phyloP scores from a whole-genome alignment of 2,797 vertebrate genomes.

The Phalloptychus januarius region DNA sequence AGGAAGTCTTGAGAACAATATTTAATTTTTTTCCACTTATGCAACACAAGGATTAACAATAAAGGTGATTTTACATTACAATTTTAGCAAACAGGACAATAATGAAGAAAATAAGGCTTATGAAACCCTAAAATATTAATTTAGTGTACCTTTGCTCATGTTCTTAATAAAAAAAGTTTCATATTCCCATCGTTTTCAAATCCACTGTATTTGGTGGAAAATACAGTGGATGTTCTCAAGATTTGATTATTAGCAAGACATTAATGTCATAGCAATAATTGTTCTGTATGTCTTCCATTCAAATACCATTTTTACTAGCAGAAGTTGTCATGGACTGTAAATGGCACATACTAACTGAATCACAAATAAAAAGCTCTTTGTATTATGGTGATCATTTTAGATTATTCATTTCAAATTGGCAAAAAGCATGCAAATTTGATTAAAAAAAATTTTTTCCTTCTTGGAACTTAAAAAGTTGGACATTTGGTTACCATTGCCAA shows the following conservation, averaged over 20 bases:
- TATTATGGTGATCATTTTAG: background rate
- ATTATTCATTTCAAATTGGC: background rate
- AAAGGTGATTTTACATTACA: conserved; percentile 27
- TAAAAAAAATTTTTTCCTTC: background rate
- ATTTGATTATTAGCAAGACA: background rate
- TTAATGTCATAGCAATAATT: background rate
- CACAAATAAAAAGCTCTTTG: background rate
- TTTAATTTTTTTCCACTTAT: conserved; percentile 49
- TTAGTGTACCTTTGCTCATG: background rate
- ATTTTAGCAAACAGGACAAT: background rate
- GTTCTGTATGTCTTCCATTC: background rate
- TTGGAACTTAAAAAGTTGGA: background rate
- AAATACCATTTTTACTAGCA: background rate
- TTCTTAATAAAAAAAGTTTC: background rate
- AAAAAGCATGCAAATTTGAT: background rate
- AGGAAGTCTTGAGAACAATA: conserved; percentile 72
- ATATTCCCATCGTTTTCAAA: background rate
- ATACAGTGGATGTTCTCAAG: background rate
- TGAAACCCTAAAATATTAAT: background rate
- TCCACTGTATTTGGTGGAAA: no score
- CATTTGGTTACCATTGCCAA: background rate
- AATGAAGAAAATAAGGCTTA: conserved; percentile 17
- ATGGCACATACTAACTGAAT: background rate
- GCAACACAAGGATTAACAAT: conserved; percentile 46
- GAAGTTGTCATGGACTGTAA: background rate